phyloP scores from a whole-genome alignment of 2,888 invertebrate genomes.

The Conomelus anceps region DNA sequence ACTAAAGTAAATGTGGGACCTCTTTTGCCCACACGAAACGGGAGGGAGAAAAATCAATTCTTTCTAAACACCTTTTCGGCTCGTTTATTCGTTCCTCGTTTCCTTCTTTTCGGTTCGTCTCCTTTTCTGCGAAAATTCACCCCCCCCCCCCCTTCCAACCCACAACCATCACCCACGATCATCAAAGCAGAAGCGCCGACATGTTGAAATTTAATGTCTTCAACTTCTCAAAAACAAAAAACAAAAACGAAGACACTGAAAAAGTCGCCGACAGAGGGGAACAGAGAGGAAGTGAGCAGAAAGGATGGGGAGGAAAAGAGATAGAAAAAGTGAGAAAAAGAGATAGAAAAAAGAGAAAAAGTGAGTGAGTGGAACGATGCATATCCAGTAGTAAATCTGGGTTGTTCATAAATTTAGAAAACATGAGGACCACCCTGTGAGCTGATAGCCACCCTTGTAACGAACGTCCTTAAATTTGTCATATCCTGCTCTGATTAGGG shows the following conservation, averaged over 20 bases:
- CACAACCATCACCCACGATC: background rate
- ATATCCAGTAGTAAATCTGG: background rate
- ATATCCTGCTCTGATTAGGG: background rate
- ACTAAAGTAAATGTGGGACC: background rate
- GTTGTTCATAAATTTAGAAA: background rate
- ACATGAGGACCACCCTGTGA: background rate
- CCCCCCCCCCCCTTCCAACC: background rate
- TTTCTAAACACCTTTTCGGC: background rate
- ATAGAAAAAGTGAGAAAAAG: background rate
- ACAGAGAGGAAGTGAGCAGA: background rate
- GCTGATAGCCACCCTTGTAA: background rate
- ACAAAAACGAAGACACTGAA: background rate
- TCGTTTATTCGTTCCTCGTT: background rate
- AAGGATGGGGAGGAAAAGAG: background rate
- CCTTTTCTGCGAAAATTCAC: background rate
- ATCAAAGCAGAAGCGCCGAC: background rate
- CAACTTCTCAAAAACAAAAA: background rate
- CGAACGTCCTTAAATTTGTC: background rate
- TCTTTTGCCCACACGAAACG: background rate
- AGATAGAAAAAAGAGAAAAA: background rate
- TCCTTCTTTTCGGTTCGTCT: background rate
- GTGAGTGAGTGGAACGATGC: background rate
- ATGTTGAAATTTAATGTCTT: background rate
- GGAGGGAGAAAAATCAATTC: background rate
- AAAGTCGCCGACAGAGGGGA: background rate